These are phyloP conservation scores for Eupithecia subfuscata DNA, from an alignment of 2,888 invertebrate species.

Conservation along the genomic window DNA sequence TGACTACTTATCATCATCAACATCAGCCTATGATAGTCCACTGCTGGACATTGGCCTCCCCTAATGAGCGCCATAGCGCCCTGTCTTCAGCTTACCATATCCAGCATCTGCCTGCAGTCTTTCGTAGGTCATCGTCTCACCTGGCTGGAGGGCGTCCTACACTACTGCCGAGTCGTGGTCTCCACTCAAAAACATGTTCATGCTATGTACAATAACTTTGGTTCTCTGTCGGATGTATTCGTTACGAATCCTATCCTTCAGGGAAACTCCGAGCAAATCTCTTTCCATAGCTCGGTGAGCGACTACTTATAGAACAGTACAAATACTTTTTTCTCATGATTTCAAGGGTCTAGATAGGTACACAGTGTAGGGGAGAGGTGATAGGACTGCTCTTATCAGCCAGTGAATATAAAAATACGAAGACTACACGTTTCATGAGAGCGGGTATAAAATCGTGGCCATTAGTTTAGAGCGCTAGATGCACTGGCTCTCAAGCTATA, in stretches of 20 bases:
- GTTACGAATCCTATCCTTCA: not conserved
- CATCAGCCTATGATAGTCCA: too few species aligned
- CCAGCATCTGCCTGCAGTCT: not conserved
- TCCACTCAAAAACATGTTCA: not conserved
- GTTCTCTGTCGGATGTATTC: not conserved
- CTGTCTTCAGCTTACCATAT: too few species aligned
- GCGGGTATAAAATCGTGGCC: constrained; percentile 45
- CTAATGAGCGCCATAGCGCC: too few species aligned
- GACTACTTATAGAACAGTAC: not conserved
- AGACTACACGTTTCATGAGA: constrained; percentile 28
- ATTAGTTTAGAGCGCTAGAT: constrained; percentile 45
- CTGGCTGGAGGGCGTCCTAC: too few species aligned
- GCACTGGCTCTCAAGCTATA: constrained; percentile 31
- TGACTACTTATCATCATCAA: too few species aligned
- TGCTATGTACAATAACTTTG: not conserved
- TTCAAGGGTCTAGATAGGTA: not conserved
- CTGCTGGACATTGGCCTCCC: too few species aligned
- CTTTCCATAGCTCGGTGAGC: not conserved
- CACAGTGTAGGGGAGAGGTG: not conserved
- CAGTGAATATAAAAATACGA: not conserved
- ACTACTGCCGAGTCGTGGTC: not conserved
- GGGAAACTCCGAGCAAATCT: not conserved
- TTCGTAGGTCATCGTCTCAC: not conserved
- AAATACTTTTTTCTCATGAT: too few species aligned
- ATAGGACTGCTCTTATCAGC: not conserved